phyloP scores from a whole-genome alignment of 2,888 invertebrate genomes.

The Caenorhabditis parvicauda region DNA sequence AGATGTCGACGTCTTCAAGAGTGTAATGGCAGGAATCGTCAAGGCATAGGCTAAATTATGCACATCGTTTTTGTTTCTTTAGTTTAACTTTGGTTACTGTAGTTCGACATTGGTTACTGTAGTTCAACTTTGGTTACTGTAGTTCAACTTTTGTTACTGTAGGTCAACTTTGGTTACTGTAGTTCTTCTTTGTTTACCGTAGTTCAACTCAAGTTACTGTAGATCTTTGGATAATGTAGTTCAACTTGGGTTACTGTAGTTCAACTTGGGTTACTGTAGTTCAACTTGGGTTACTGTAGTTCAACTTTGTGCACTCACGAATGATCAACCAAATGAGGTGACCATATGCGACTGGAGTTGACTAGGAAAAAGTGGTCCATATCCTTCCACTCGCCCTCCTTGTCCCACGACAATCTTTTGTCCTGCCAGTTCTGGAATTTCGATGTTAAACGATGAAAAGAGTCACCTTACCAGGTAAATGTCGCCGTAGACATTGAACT shows the following conservation, averaged over 20 bases:
- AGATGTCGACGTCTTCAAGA: conserved; percentile 42
- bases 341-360: conserved; percentile 52
- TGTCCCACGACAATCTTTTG: conserved; percentile 49
- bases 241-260: no score
- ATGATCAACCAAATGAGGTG: conserved; percentile 46
- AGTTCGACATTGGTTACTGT: no score
- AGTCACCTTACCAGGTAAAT: conserved; percentile 37
- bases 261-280: not conserved
- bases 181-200: no score
- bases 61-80: not conserved
- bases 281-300: not conserved
- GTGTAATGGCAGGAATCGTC: conserved; percentile 41
- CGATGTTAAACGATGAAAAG: not conserved
- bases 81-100: no score
- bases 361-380: conserved; percentile 37
- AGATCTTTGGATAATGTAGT: no score
- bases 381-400: conserved; percentile 33
- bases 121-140: not conserved
- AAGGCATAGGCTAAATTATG: conserved; percentile 37
- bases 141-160: not conserved
- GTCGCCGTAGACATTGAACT: conserved; percentile 54
- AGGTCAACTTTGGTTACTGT: no score
- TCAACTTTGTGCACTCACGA: conserved; percentile 12
- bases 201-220: no score
- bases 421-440: conserved; percentile 50